These are phyloP conservation scores for Delphinapterus leucas DNA, from an alignment of 2,113 vertebrate genomes.

Conservation along the genomic window DNA sequence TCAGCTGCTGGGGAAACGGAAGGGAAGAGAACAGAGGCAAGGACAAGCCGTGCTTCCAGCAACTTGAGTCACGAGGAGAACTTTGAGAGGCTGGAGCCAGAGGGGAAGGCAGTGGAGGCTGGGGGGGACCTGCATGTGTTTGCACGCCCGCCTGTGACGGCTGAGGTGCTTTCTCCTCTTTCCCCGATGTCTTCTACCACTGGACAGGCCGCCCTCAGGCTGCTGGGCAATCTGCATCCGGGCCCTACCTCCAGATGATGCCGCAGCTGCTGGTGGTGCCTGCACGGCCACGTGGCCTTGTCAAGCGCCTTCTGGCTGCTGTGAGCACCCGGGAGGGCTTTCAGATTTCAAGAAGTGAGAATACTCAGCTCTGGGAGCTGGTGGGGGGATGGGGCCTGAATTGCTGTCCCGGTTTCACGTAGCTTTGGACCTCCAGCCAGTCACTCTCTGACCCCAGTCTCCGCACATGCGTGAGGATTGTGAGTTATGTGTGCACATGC, in stretches of 20 bases:
- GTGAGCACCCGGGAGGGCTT: background rate
- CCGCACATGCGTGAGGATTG: background rate
- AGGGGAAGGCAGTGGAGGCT: background rate
- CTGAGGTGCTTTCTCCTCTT: background rate
- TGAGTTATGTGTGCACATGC: background rate
- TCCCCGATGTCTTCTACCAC: background rate
- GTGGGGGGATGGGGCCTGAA: background rate
- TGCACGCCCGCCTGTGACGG: background rate
- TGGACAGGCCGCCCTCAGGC: background rate
- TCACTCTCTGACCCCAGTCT: background rate
- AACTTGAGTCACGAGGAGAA: background rate
- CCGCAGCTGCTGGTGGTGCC: background rate
- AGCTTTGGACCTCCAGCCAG: background rate
- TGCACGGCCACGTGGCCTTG: background rate
- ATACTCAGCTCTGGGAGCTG: background rate
- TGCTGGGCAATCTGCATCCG: background rate
- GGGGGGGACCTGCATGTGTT: fast-evolving
- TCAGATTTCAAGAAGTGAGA: background rate
- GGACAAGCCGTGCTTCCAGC: background rate
- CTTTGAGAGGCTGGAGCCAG: background rate
- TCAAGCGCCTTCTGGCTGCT: background rate
- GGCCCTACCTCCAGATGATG: background rate
- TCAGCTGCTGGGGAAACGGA: background rate
- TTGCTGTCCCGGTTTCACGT: background rate
- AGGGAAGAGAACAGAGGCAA: background rate